Percentiles rank a stretch among this genome's conserved stretches.
These are phyloP conservation scores for Neopipo cinnamomea DNA, from an alignment of 2,113 vertebrate species.

Conservation along the genomic window DNA sequence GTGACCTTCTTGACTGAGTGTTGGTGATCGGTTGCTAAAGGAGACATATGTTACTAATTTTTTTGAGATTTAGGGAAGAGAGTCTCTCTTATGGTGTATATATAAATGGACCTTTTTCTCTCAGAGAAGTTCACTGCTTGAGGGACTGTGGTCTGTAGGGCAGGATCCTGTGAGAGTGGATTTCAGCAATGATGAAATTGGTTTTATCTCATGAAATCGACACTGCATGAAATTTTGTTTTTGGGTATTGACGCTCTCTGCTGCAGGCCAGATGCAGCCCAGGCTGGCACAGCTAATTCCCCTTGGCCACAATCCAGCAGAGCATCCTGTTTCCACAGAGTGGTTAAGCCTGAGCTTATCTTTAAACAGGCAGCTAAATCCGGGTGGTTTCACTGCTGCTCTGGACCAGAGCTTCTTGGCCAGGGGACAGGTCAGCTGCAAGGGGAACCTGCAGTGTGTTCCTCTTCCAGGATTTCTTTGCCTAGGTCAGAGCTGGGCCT, in stretches of 20 bases:
- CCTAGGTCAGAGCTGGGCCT: background rate
- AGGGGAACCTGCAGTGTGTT: background rate
- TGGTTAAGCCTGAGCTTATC: background rate
- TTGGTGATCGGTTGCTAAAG: background rate
- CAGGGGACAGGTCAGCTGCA: background rate
- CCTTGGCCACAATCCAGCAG: slow-evolving; percentile 8
- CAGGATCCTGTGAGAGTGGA: background rate
- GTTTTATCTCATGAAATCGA: slow-evolving; percentile 32
- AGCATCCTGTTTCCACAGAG: slow-evolving; percentile 37
- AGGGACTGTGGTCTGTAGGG: background rate
- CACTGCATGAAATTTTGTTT: background rate
- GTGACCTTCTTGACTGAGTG: background rate
- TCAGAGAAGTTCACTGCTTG: slow-evolving; percentile 9
- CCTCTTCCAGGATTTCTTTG: background rate
- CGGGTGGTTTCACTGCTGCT: background rate
- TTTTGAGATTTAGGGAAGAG: slow-evolving; percentile 3
- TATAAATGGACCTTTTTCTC: background rate
- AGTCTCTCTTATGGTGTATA: background rate
- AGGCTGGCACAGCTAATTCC: slow-evolving; percentile 13
- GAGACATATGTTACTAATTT: slow-evolving; percentile 25
- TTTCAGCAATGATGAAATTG: slow-evolving; percentile 18
- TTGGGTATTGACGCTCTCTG: background rate
- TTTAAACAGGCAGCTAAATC: background rate
- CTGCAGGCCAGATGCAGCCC: slow-evolving; percentile 1
- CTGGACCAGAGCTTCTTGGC: background rate